Conservation (phyloP, 2,113 vertebrate species). For the Antennarius striatus region DNA sequence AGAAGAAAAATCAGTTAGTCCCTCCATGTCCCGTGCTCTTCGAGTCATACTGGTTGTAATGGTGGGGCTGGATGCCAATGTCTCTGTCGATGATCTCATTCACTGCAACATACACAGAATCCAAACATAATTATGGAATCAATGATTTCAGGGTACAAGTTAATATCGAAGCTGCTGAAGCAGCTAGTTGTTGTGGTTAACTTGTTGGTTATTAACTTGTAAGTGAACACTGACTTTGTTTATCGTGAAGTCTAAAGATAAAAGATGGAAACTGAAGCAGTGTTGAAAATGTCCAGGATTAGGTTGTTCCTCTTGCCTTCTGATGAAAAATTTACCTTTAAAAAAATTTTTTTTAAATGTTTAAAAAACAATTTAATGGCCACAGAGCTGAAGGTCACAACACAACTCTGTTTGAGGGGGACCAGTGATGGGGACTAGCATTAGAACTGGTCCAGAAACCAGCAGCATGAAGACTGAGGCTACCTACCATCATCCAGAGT, state of each 20-base stretch:
- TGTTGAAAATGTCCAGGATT: no score
- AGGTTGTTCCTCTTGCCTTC: no score
- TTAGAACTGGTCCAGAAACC: background rate
- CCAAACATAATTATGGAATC: background rate
- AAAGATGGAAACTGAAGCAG: no score
- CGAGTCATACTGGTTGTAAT: slow-evolving; percentile 41
- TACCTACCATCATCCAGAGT: slow-evolving; percentile 95
- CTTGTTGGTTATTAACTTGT: no score
- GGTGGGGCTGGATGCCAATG: slow-evolving; percentile 43
- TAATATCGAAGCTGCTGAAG: background rate
- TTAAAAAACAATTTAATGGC: no score
- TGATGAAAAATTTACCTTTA: no score
- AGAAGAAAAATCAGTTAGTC: slow-evolving; percentile 1
- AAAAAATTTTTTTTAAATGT: no score
- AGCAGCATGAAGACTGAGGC: background rate
- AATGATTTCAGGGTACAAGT: background rate
- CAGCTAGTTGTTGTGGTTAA: background rate
- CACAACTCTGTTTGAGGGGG: no score
- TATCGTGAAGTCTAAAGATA: no score
- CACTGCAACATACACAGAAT: slow-evolving; percentile 57
- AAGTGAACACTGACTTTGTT: no score
- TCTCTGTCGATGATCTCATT: slow-evolving; percentile 79
- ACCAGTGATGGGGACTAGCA: no score
- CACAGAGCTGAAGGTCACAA: no score
- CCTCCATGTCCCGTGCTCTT: background rate